Conservation (phyloP, 2,888 invertebrate species). For the Altica lythri region DNA sequence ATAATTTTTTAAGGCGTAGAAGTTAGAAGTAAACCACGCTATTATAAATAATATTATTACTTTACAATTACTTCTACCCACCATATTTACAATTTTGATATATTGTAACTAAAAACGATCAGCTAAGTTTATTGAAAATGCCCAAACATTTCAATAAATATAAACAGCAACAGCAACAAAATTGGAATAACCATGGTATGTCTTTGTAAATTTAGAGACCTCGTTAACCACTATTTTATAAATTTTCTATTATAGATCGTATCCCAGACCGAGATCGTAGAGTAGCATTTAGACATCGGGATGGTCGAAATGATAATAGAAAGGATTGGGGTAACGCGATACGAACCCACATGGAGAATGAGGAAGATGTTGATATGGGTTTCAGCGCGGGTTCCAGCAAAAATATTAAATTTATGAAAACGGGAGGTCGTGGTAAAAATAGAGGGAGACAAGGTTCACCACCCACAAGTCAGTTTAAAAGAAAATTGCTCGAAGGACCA, state of each 20-base stretch:
- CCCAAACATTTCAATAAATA: slow-evolving; percentile 8
- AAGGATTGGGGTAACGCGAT: slow-evolving; percentile 58
- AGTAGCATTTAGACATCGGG: slow-evolving; percentile 61
- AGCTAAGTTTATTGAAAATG: too few relatives aligned
- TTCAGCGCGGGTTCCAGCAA: slow-evolving; percentile 50
- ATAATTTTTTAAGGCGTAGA: too few relatives aligned
- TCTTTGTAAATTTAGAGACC: neutral
- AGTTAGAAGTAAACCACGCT: too few relatives aligned
- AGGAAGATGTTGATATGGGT: slow-evolving; percentile 69
- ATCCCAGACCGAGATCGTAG: slow-evolving; percentile 47
- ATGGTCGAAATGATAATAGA: slow-evolving; percentile 48
- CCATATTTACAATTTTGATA: too few relatives aligned
- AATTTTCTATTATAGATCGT: slow-evolving; percentile 6
- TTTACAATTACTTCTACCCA: too few relatives aligned
- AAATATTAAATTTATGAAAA: slow-evolving; percentile 30
- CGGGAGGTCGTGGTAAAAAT: slow-evolving; percentile 38
- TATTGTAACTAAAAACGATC: too few relatives aligned
- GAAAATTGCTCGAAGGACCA: slow-evolving; percentile 61
- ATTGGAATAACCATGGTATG: slow-evolving; percentile 15
- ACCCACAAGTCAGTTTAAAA: slow-evolving; percentile 52
- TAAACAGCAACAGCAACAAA: slow-evolving; percentile 12
- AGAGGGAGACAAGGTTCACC: slow-evolving; percentile 52
- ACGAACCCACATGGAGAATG: slow-evolving; percentile 61
- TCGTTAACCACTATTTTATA: neutral
- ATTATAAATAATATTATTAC: too few relatives aligned